These are phyloP conservation scores for Eufriesea mexicana DNA, from an alignment of 1,140 invertebrate species.

Conservation along the genomic window DNA sequence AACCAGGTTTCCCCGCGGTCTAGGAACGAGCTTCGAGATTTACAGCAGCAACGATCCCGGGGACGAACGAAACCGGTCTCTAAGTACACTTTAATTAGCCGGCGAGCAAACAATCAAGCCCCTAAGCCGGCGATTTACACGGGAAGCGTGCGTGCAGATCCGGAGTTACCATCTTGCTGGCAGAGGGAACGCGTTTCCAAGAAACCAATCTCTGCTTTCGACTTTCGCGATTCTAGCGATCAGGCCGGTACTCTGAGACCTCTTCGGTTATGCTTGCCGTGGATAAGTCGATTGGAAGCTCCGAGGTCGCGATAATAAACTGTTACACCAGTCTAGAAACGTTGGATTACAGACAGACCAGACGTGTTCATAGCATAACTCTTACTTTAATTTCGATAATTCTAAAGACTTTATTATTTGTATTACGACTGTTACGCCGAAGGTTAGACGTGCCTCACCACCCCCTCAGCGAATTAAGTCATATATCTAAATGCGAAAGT, in stretches of 20 bases:
- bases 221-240: background rate
- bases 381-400: no score
- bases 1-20: background rate
- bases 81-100: conserved; percentile 31
- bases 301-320: no score
- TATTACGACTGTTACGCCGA: no score
- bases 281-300: background rate
- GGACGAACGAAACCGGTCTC: conserved; percentile 17
- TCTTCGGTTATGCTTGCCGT: background rate
- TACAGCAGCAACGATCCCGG: background rate
- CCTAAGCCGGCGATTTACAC: conserved; percentile 29
- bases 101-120: conserved; percentile 28
- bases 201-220: background rate
- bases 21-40: background rate
- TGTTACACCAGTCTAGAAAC: no score
- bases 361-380: no score
- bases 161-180: conserved; percentile 12
- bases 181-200: background rate
- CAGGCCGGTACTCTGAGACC: background rate
- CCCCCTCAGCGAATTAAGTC: no score
- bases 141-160: conserved; percentile 2
- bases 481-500: no score
- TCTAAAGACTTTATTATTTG: no score
- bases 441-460: no score
- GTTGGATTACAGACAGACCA: no score